Evolutionary conservation across 2,888 invertebrate species (phyloP).

Genomic region (Glaucopsyche alexis): DNA sequence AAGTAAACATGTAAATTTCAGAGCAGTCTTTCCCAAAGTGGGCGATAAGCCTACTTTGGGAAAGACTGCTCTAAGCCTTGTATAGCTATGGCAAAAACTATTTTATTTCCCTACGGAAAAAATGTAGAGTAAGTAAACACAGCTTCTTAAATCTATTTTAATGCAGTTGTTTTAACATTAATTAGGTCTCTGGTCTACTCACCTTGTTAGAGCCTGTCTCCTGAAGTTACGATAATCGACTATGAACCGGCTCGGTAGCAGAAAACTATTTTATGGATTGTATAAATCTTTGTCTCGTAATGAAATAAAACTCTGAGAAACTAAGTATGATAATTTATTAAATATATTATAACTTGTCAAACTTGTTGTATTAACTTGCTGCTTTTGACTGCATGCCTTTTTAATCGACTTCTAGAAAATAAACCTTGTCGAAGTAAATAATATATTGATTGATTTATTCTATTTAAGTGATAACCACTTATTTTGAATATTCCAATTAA

Average conservation of each 20-base stretch:
- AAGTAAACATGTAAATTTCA: no score
- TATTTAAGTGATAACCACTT: no score
- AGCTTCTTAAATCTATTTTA: neutral
- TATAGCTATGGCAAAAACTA: neutral
- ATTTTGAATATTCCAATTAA: no score
- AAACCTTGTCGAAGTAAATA: no score
- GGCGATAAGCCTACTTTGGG: no score
- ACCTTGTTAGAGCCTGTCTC: conserved; percentile 1
- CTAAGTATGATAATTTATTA: no score
- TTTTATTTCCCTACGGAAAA: neutral
- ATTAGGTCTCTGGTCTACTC: neutral
- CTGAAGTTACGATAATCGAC: neutral
- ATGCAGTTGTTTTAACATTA: neutral
- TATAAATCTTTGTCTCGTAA: neutral
- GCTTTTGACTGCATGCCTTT: no score
- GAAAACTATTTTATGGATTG: conserved; percentile 2
- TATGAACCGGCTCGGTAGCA: neutral
- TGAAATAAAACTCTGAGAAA: neutral
- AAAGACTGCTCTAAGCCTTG: neutral
- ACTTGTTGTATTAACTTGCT: no score
- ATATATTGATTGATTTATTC: no score
- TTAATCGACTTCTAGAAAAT: no score
- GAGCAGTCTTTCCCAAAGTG: no score
- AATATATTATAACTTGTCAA: no score
- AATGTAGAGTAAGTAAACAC: neutral